Percentiles rank a stretch among this genome's conserved stretches.
These are phyloP conservation scores for Ectemnius cavifrons DNA, from an alignment of 2,888 invertebrate genomes.

Conservation along the genomic window DNA sequence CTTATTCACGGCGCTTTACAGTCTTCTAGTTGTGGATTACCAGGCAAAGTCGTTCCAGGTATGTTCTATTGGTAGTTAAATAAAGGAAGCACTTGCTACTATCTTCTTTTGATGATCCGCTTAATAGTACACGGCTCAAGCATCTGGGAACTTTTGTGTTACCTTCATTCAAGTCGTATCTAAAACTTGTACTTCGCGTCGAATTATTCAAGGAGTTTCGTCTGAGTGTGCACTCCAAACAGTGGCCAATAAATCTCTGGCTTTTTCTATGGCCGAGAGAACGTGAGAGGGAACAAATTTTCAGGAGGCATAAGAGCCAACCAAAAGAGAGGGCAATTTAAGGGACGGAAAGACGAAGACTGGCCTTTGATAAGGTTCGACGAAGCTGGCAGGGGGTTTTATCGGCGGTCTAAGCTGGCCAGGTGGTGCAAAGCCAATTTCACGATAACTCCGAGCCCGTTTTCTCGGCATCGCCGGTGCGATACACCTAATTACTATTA, in stretches of 20 bases:
- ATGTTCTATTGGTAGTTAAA: background rate
- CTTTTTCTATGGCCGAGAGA: background rate
- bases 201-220: background rate
- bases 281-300: background rate
- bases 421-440: slow-evolving; percentile 1
- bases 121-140: background rate
- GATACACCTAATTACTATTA: slow-evolving; percentile 56
- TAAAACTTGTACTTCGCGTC: background rate
- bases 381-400: background rate
- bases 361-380: background rate
- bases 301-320: background rate
- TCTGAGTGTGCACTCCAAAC: too few relatives aligned
- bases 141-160: background rate
- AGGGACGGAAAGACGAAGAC: background rate
- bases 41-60: too few relatives aligned
- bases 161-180: background rate
- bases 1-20: too few relatives aligned
- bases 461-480: slow-evolving; percentile 22
- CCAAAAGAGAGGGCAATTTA: too few relatives aligned
- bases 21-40: too few relatives aligned
- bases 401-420: background rate
- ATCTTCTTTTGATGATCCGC: background rate
- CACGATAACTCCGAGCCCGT: slow-evolving; percentile 28
- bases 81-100: background rate
- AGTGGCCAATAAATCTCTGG: too few relatives aligned